These are phyloP conservation scores for Meiosimyza platycephala DNA, from an alignment of 2,888 invertebrate genomes.

Conservation along the genomic window DNA sequence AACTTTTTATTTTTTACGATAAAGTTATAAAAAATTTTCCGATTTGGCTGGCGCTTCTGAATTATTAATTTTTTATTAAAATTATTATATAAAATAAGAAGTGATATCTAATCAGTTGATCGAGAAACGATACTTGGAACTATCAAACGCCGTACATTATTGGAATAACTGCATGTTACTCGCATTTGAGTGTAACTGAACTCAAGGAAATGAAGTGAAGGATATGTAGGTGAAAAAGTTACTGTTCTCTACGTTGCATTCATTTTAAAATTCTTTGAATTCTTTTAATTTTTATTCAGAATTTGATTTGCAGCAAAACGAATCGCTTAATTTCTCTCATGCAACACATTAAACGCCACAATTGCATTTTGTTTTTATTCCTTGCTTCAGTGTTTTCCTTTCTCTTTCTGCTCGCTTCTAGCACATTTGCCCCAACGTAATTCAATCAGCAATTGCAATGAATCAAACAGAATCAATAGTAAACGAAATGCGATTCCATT, in stretches of 20 bases:
- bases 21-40: too few species aligned
- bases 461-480: constrained; percentile 25
- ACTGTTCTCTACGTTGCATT: not conserved
- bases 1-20: too few species aligned
- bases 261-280: constrained; percentile 20
- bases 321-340: not conserved
- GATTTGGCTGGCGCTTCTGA: too few species aligned
- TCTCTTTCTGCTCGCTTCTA: not conserved
- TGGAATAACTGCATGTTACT: not conserved
- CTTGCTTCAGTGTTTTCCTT: too few species aligned
- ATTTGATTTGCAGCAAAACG: constrained; percentile 17
- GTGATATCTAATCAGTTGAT: too few species aligned
- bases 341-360: constrained; percentile 13
- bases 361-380: constrained; percentile 7
- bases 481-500: constrained; percentile 24
- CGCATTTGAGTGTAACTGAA: not conserved
- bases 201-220: too few species aligned
- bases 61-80: too few species aligned
- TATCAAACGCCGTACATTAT: too few species aligned
- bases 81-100: too few species aligned
- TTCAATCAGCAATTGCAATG: constrained; percentile 32
- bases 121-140: too few species aligned
- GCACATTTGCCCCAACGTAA: not conserved
- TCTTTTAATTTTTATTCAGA: constrained; percentile 17
- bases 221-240: too few species aligned